phyloP scores from a whole-genome alignment of 35 echinoderm and acorn worm genomes.

The Ophiothrix spiculata region DNA sequence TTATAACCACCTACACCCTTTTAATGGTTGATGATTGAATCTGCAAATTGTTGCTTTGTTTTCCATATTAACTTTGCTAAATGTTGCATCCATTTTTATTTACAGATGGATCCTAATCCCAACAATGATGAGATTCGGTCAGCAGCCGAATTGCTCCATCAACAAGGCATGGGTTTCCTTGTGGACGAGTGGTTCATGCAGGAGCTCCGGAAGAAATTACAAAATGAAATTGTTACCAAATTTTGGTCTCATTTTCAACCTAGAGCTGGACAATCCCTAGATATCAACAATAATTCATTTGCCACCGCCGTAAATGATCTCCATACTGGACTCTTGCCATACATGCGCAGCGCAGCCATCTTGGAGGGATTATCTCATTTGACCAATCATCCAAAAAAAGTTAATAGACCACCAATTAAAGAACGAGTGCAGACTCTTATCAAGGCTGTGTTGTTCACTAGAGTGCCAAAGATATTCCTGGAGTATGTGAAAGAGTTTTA shows the following conservation, averaged over 20 bases:
- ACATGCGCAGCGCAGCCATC: constrained; percentile 9
- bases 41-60: too few species aligned
- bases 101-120: too few species aligned
- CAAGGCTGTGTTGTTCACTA: constrained; percentile 53
- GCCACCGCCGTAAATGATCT: constrained; percentile 24
- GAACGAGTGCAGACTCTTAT: constrained; percentile 41
- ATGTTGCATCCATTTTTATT: too few species aligned
- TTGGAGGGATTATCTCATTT: not conserved
- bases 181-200: constrained; percentile 73
- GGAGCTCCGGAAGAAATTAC: constrained; percentile 57
- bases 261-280: not conserved
- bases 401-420: not conserved
- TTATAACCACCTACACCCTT: too few species aligned
- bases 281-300: constrained; percentile 18
- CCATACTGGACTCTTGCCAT: constrained; percentile 18
- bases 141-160: constrained; percentile 23
- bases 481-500: constrained; percentile 47
- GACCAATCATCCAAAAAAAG: not conserved
- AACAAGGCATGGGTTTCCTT: constrained; percentile 36
- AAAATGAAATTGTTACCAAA: constrained; percentile 23
- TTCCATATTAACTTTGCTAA: too few species aligned
- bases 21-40: too few species aligned
- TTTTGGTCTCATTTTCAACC: constrained; percentile 58
- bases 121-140: constrained; percentile 32
- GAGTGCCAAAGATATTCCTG: constrained; percentile 17